Conservation (phyloP, 2,888 invertebrate species). For the Clusia tigrina region DNA sequence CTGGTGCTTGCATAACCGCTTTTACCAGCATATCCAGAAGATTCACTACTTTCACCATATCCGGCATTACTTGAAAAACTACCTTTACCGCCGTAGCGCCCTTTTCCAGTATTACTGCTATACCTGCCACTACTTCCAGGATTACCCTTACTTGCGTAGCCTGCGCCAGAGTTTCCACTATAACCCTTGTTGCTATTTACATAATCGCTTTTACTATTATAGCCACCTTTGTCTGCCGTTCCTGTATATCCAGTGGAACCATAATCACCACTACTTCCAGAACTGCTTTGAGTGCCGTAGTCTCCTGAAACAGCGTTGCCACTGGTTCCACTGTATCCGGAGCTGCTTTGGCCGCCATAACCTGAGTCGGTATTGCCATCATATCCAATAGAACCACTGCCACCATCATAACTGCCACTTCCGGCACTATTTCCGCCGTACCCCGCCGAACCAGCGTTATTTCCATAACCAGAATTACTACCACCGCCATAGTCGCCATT, state of each 20-base stretch:
- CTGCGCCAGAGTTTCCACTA: neutral
- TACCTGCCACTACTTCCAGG: constrained; percentile 7
- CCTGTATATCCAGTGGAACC: neutral
- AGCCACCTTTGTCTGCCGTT: neutral
- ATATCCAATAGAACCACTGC: neutral
- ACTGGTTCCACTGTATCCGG: neutral
- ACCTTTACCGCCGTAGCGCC: constrained; percentile 18
- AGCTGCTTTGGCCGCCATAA: neutral
- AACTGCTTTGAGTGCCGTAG: constrained; percentile 11
- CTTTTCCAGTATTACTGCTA: neutral
- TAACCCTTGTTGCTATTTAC: constrained; percentile 10
- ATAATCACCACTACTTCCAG: constrained; percentile 10
- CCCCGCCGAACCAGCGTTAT: constrained; percentile 9
- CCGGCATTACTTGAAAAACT: too few relatives aligned
- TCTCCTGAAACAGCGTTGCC: neutral
- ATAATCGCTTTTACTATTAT: neutral
- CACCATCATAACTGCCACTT: neutral
- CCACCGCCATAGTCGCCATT: neutral
- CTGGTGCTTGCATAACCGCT: neutral
- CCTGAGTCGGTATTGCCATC: neutral
- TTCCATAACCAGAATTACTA: constrained; percentile 4
- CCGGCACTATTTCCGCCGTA: constrained; percentile 26
- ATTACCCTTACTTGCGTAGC: constrained; percentile 15
- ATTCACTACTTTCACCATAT: constrained; percentile 11
- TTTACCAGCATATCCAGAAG: neutral